These are phyloP conservation scores for Epinephelus awoara DNA, from an alignment of 2,797 vertebrate species.

Conservation along the genomic window DNA sequence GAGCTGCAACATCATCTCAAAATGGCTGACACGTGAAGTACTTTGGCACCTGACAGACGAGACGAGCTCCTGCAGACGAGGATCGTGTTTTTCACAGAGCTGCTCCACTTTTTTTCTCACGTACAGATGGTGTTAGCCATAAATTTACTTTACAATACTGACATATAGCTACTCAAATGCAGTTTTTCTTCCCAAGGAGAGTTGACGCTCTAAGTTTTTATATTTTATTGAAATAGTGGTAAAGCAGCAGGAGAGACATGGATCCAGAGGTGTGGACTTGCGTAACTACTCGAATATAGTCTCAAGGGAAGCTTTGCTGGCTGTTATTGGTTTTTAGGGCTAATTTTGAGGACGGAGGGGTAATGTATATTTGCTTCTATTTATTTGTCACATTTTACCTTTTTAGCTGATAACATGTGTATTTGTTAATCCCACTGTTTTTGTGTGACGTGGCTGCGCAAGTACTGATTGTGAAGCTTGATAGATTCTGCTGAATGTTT, in stretches of 20 bases:
- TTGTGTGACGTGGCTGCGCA: constrained; percentile 65
- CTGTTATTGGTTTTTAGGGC: constrained; percentile 64
- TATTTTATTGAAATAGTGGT: constrained; percentile 46
- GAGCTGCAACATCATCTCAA: constrained; percentile 63
- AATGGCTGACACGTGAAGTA: constrained; percentile 58
- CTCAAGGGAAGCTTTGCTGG: constrained; percentile 50
- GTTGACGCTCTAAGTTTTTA: constrained; percentile 17
- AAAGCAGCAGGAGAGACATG: constrained; percentile 43
- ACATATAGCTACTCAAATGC: constrained; percentile 40
- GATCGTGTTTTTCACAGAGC: constrained; percentile 58
- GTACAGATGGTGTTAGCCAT: constrained; percentile 50
- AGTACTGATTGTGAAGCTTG: constrained; percentile 68
- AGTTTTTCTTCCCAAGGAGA: constrained; percentile 35
- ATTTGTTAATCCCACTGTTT: constrained; percentile 70
- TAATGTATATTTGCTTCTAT: constrained; percentile 81
- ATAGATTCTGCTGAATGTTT: constrained; percentile 66
- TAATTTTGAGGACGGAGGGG: constrained; percentile 55
- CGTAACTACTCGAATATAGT: constrained; percentile 13
- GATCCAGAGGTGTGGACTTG: constrained; percentile 37
- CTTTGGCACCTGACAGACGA: constrained; percentile 46
- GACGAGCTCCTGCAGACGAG: constrained; percentile 51
- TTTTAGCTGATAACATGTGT: constrained; percentile 72
- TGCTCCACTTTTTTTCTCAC: constrained; percentile 54
- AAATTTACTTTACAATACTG: constrained; percentile 49
- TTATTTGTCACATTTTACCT: constrained; percentile 82